These are phyloP conservation scores for Drosophila engyochracea DNA, from an alignment of 2,888 invertebrate genomes.

Conservation along the genomic window DNA sequence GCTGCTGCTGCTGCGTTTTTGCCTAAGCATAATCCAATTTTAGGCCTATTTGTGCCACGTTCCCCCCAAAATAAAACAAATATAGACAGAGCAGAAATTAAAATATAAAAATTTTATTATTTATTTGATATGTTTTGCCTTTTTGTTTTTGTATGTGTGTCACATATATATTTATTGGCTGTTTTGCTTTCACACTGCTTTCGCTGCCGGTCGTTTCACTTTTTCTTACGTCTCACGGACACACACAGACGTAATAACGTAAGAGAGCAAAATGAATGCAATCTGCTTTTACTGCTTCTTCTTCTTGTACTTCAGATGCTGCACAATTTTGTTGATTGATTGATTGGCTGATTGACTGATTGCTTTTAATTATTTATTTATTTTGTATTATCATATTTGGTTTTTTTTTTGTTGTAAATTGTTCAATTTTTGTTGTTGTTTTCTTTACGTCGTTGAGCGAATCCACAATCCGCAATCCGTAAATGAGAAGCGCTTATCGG, in stretches of 20 bases:
- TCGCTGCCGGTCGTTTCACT: conserved; percentile 79
- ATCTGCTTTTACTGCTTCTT: conserved; percentile 42
- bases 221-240: conserved; percentile 49
- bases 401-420: conserved; percentile 41
- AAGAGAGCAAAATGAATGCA: conserved; percentile 69
- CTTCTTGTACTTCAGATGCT: conserved; percentile 37
- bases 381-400: conserved; percentile 18
- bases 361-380: conserved; percentile 16
- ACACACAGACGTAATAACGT: conserved; percentile 39
- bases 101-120: conserved; percentile 16
- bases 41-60: conserved; percentile 43
- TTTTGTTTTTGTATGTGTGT: conserved; percentile 11
- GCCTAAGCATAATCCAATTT: conserved; percentile 83
- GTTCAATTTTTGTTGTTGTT: conserved; percentile 35
- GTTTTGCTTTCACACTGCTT: conserved; percentile 71
- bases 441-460: conserved; percentile 18
- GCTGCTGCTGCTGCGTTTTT: conserved; percentile 61
- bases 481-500: conserved; percentile 77
- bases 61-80: background rate
- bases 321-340: conserved; percentile 22
- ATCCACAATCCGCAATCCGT: conserved; percentile 39
- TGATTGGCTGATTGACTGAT: conserved; percentile 27
- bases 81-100: background rate
- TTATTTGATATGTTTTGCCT: conserved; percentile 12
- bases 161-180: conserved; percentile 47